Evolutionary conservation across 1,140 invertebrate species (phyloP), one percentile per base, ranked within the genome.

Genomic region (Hyles vespertilio): DNA sequence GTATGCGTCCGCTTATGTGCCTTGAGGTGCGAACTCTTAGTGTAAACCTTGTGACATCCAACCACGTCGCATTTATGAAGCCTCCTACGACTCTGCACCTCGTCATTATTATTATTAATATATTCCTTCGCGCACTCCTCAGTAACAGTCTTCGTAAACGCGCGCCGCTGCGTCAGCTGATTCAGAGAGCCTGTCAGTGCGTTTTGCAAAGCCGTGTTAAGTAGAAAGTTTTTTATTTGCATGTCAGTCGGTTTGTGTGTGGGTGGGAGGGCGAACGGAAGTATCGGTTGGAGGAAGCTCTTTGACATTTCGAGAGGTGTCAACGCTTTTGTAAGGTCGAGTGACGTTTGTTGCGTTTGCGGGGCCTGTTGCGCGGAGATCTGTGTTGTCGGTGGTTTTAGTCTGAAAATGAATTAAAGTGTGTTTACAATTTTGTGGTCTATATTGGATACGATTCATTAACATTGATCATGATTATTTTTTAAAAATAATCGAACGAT

Each of bases 1-100:
- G 98, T 99, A 83, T 99, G 98, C 70, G 97, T 98, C 80, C 98
- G 91, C 89, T 98, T 95, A 82, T 99, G 98, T 12, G 98, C 98
- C 89, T 99, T 99, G 59, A 99, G 92, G 90, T 99, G 98, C 36
- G 97, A 98, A 81, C 97, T 98, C 90, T 99, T 99, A 60, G 97
- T 98, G 87, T 99, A 99, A 45, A 98, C 96, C 89, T 99, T 99
- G 81, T 97, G 96, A 89, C 98, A 99, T 48, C 96, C 97, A 51
- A 94, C 93, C 80, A 97, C 98, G 88, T 97, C 95, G 92, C 98
- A 99, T 87, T 97, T 96, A 92, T 98, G 97, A 86, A 97, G 63
- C n/a, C 80, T 62, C 5, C 69, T 69, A 33, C 79, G 68, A 48
- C 58, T 66, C 32, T 69, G 67, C 3, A 53, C 62, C 22, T 76